Evolutionary conservation across 2,797 vertebrate species (phyloP).

Genomic region (Protonibea diacanthus): DNA sequence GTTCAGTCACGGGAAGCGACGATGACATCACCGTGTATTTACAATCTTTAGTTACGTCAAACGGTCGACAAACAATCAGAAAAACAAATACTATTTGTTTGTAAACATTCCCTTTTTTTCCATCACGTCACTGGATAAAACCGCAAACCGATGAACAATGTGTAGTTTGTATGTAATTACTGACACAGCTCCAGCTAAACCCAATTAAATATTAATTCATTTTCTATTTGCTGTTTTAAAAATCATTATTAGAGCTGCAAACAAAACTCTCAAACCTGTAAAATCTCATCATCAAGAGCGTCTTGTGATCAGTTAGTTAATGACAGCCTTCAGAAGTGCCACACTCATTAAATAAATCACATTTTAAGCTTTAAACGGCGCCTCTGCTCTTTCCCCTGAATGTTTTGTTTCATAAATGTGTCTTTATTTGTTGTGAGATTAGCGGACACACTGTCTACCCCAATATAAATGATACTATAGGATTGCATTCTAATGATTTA

Average conservation of each 20-base stretch:
- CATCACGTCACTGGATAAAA: not conserved
- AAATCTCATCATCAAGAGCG: not conserved
- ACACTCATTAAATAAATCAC: not conserved
- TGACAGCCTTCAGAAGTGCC: not conserved
- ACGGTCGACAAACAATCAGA: not conserved
- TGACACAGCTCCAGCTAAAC: not conserved
- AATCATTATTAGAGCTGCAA: not conserved
- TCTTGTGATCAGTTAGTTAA: not conserved
- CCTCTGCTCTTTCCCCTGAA: not conserved
- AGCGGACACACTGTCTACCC: too few relatives aligned
- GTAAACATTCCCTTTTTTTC: not conserved
- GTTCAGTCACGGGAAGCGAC: not conserved
- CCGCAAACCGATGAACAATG: not conserved
- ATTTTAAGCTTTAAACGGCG: not conserved
- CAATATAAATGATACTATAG: not conserved
- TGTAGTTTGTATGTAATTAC: not conserved
- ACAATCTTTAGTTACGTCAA: conserved; percentile 44
- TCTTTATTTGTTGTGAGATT: too few relatives aligned
- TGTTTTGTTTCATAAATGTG: not conserved
- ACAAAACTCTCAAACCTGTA: not conserved
- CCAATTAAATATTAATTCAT: not conserved
- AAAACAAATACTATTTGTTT: too few relatives aligned
- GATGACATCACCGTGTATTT: conserved; percentile 23
- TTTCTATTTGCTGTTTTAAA: not conserved
- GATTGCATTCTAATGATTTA: not conserved